A percentile compares a stretch with the other conserved stretches of the same genome.
phyloP scores from a whole-genome alignment of 1,140 invertebrate species.

The Trichoplusia ni region DNA sequence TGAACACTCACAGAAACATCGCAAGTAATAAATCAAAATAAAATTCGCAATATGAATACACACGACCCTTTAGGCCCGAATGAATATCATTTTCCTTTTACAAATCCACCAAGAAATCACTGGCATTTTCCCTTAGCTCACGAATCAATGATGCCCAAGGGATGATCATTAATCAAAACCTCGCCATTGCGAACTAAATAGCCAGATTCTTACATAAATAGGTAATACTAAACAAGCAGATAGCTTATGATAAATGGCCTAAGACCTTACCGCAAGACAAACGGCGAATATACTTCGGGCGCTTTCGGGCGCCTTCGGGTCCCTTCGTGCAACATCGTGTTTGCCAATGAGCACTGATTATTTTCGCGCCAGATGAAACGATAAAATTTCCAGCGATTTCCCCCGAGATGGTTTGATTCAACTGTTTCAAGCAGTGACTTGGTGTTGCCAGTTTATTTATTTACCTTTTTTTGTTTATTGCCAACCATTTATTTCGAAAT shows the following conservation, averaged over 20 bases:
- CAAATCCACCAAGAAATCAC: conserved; percentile 15
- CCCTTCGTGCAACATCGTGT: no score
- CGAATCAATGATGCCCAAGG: conserved; percentile 7
- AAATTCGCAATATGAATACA: neutral
- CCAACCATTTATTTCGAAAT: no score
- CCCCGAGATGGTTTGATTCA: neutral
- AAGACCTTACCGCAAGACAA: neutral
- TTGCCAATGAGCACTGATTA: neutral
- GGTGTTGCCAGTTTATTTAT: conserved; percentile 10
- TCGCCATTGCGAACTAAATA: conserved; percentile 16
- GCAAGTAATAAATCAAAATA: neutral
- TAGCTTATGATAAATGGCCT: conserved; percentile 11
- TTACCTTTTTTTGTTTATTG: no score
- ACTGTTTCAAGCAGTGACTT: neutral
- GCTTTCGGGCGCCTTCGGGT: no score
- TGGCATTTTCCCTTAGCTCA: neutral
- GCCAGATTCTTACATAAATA: conserved; percentile 25
- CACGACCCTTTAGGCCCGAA: neutral
- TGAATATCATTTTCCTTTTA: neutral
- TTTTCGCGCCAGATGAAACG: neutral
- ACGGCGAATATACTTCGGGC: neutral
- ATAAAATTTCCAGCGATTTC: neutral
- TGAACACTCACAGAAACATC: neutral
- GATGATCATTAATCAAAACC: conserved; percentile 24
- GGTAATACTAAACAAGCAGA: conserved; percentile 6